Evolutionary conservation across 2,888 invertebrate genomes (phyloP).

Genomic region (Sericinus montela): DNA sequence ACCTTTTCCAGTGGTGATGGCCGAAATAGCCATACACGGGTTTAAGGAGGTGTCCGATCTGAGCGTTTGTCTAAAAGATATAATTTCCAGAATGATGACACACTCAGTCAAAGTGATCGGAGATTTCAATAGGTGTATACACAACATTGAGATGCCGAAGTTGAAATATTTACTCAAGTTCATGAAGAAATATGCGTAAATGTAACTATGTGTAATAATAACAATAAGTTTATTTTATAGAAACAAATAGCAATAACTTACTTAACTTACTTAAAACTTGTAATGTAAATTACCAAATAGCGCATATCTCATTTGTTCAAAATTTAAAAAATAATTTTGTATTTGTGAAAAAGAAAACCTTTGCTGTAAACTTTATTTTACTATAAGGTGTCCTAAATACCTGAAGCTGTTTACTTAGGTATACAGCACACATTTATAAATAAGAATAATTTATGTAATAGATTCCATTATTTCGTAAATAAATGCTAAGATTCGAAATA

Average conservation of each 20-base stretch:
- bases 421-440: no score
- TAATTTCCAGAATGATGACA: conserved; percentile 73
- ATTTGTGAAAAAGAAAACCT: no score
- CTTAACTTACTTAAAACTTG: no score
- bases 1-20: conserved; percentile 72
- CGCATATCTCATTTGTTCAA: no score
- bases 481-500: conserved; percentile 14
- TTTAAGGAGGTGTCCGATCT: conserved; percentile 73
- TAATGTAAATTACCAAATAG: no score
- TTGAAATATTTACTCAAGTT: conserved; percentile 69
- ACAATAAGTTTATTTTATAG: no score
- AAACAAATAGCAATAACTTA: no score
- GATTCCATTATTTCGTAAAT: conserved; percentile 7
- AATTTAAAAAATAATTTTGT: no score
- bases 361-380: no score
- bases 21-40: conserved; percentile 70
- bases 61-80: conserved; percentile 70
- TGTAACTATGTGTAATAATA: neutral
- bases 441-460: no score
- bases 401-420: no score
- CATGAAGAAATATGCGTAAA: conserved; percentile 70
- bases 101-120: conserved; percentile 73
- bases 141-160: conserved; percentile 74
- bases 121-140: conserved; percentile 71
- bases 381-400: no score